phyloP scores from a whole-genome alignment of 2,888 invertebrate species.

The Ecdyonurus torrentis region DNA sequence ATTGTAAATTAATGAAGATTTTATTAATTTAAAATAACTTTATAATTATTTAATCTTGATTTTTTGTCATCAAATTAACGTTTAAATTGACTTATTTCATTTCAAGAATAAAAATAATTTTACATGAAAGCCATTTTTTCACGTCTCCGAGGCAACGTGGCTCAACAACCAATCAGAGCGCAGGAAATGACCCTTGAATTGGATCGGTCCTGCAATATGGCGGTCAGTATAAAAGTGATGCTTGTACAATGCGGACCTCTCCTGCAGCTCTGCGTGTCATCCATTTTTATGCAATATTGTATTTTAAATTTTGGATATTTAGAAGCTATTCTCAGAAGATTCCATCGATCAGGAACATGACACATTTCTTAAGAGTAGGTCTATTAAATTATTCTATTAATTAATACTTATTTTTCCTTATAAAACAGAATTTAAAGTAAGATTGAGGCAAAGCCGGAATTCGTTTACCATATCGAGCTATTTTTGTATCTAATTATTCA shows the following conservation, averaged over 20 bases:
- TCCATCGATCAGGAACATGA: neutral
- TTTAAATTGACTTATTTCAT: neutral
- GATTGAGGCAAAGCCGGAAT: too few species aligned
- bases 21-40: too few species aligned
- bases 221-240: conserved; percentile 96
- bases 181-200: conserved; percentile 55
- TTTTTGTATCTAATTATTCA: too few species aligned
- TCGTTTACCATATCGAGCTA: too few species aligned
- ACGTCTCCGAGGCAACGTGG: neutral
- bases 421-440: too few species aligned
- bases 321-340: conserved; percentile 6
- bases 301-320: conserved; percentile 21
- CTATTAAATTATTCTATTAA: too few species aligned
- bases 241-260: conserved; percentile 71
- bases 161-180: conserved; percentile 41
- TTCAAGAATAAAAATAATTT: neutral
- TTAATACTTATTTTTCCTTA: too few species aligned
- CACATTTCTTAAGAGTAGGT: neutral
- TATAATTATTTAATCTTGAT: too few species aligned
- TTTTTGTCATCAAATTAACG: neutral
- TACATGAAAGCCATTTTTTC: neutral
- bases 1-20: too few species aligned
- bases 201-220: conserved; percentile 77
- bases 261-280: conserved; percentile 45
- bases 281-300: conserved; percentile 35